These are phyloP conservation scores for Clunio marinus DNA, from an alignment of 2,888 invertebrate genomes.

Conservation along the genomic window DNA sequence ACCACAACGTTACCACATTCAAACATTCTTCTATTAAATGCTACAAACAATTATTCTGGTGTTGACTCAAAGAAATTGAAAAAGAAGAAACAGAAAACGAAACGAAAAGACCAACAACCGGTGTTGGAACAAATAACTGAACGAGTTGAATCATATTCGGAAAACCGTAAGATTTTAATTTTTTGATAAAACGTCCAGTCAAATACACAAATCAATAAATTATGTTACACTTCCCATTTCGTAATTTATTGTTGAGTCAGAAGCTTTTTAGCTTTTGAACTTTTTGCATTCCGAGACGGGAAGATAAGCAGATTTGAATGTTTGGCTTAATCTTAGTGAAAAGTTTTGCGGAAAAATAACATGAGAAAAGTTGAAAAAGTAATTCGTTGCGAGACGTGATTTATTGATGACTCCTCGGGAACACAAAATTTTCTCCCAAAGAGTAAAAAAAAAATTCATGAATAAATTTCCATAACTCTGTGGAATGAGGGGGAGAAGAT, in stretches of 20 bases:
- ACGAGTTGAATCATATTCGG: background rate
- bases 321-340: conserved; percentile 2
- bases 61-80: conserved; percentile 45
- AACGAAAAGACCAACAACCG: conserved; percentile 42
- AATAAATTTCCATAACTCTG: conserved; percentile 33
- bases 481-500: background rate
- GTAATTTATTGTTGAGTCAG: conserved; percentile 30
- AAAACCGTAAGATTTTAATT: conserved; percentile 36
- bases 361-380: background rate
- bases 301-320: conserved; percentile 18
- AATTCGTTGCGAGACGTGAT: conserved; percentile 26
- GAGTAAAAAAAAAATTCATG: conserved; percentile 20
- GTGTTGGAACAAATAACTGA: conserved; percentile 14
- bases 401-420: conserved; percentile 13
- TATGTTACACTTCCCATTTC: conserved; percentile 23
- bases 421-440: background rate
- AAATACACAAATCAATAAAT: conserved; percentile 31
- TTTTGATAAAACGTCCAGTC: conserved; percentile 21
- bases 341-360: background rate
- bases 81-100: conserved; percentile 43
- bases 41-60: background rate
- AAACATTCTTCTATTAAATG: background rate
- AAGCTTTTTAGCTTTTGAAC: conserved; percentile 25
- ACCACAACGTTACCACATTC: background rate
- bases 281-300: background rate